These are phyloP conservation scores for Cyclina sinensis DNA, from an alignment of 1,140 invertebrate species.

Conservation along the genomic window DNA sequence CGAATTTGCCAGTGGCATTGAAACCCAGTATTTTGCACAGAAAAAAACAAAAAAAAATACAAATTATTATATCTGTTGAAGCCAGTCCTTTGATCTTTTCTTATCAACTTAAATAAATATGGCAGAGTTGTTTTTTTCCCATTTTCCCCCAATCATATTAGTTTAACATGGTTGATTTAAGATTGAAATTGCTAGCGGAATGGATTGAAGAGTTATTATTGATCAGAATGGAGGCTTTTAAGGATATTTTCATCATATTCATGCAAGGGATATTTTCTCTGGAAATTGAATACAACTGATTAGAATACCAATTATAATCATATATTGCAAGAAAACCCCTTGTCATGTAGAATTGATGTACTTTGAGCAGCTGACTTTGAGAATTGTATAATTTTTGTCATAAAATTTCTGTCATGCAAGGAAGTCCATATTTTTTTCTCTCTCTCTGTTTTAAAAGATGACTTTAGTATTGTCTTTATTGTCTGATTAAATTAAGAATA, in stretches of 20 bases:
- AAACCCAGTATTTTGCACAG: background rate
- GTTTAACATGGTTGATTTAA: conserved; percentile 60
- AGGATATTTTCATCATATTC: conserved; percentile 35
- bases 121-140: conserved; percentile 62
- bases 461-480: no score
- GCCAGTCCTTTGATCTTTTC: conserved; percentile 59
- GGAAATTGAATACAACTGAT: conserved; percentile 40
- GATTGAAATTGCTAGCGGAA: conserved; percentile 48
- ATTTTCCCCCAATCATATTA: conserved; percentile 62
- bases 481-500: no score
- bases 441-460: no score
- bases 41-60: conserved; percentile 42
- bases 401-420: no score
- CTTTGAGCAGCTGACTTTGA: no score
- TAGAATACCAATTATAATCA: background rate
- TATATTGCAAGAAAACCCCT: conserved; percentile 4
- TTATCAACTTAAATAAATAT: conserved; percentile 66
- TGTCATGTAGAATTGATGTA: background rate
- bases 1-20: conserved; percentile 15
- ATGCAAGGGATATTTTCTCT: background rate
- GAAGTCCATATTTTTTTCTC: no score
- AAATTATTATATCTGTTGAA: conserved; percentile 56
- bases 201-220: conserved; percentile 42
- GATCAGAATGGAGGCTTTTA: background rate
- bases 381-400: no score